These are phyloP conservation scores for Esox niger DNA, from an alignment of 2,113 vertebrate genomes.

Conservation along the genomic window DNA sequence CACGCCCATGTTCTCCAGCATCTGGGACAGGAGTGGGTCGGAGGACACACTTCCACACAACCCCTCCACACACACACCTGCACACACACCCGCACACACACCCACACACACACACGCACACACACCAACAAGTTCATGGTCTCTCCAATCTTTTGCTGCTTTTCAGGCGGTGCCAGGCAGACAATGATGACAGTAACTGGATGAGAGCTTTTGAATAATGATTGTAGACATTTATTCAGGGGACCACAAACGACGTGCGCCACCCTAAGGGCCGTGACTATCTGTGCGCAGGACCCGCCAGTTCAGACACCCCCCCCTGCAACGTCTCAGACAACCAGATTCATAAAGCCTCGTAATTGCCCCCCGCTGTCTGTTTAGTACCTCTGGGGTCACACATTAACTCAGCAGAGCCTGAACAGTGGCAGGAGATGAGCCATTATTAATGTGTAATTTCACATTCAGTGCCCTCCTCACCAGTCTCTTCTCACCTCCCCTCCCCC, in stretches of 20 bases:
- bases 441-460: constrained; percentile 36
- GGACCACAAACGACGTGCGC: constrained; percentile 33
- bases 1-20: background rate
- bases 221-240: constrained; percentile 39
- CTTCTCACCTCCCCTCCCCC: background rate
- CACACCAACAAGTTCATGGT: too few relatives aligned
- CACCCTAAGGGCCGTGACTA: constrained; percentile 25
- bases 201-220: constrained; percentile 48
- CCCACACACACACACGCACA: too few relatives aligned
- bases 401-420: constrained; percentile 21
- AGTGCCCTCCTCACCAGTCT: constrained; percentile 13
- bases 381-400: constrained; percentile 18
- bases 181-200: constrained; percentile 38
- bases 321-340: constrained; percentile 41
- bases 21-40: background rate
- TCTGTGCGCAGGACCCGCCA: constrained; percentile 12
- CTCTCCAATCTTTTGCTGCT: constrained; percentile 34
- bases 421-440: constrained; percentile 36
- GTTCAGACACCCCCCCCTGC: constrained; percentile 18
- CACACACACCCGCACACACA: too few relatives aligned
- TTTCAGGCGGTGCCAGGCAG: constrained; percentile 52
- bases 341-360: constrained; percentile 36
- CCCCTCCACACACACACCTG: too few relatives aligned
- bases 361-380: constrained; percentile 8
- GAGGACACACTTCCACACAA: too few relatives aligned